phyloP scores from a whole-genome alignment of 92 coral and sea anemone genomes.

The Parazoanthus atlanticus region DNA sequence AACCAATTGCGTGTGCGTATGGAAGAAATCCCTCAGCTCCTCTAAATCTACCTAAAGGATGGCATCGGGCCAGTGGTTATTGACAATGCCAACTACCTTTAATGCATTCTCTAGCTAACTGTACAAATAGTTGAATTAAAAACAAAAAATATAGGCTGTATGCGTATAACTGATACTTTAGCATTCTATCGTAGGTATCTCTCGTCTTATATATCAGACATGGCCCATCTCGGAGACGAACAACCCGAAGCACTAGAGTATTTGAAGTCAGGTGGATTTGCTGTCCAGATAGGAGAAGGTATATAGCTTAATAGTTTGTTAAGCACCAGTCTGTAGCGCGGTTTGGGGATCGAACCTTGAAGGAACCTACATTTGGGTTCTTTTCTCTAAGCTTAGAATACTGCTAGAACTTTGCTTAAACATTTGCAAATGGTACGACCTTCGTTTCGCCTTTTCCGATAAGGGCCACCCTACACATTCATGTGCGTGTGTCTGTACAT shows the following conservation, averaged over 20 bases:
- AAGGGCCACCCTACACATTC: too few relatives aligned
- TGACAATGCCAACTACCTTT: background rate
- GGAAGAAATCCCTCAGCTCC: background rate
- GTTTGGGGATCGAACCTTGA: background rate
- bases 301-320: background rate
- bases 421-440: background rate
- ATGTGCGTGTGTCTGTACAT: too few relatives aligned
- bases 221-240: constrained; percentile 30
- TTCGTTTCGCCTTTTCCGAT: too few relatives aligned
- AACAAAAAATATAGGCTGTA: background rate
- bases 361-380: background rate
- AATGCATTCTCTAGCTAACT: background rate
- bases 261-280: too few relatives aligned
- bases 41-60: background rate
- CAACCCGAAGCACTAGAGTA: constrained; percentile 10
- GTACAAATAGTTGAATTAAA: background rate
- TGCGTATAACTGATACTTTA: background rate
- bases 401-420: too few relatives aligned
- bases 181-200: constrained; percentile 28
- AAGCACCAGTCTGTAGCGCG: background rate
- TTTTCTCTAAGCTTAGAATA: background rate
- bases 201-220: constrained; percentile 21
- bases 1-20: background rate
- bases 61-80: background rate
- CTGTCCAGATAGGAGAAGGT: background rate